Evolutionary conservation across 2,113 vertebrate species (phyloP).

Genomic region (Cairina moschata): DNA sequence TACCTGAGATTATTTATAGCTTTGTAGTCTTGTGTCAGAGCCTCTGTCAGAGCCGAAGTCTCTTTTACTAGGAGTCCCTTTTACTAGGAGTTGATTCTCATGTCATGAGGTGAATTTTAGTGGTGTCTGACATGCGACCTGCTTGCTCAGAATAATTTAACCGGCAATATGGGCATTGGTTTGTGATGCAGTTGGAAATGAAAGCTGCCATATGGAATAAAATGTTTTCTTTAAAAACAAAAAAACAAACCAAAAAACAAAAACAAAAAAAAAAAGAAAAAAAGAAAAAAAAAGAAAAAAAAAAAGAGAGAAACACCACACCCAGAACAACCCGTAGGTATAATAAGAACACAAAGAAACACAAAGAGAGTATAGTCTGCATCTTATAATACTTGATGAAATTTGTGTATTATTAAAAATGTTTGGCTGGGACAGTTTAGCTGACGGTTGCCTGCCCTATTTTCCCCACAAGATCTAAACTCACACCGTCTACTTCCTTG

Average conservation of each 20-base stretch:
- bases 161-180: background rate
- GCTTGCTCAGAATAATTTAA: background rate
- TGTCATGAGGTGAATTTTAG: background rate
- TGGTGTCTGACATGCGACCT: background rate
- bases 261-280: too few species aligned
- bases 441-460: background rate
- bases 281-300: background rate
- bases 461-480: background rate
- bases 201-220: background rate
- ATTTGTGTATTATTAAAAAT: background rate
- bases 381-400: background rate
- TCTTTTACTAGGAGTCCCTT: background rate
- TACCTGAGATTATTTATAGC: background rate
- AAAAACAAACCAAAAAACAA: background rate
- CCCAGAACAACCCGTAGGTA: background rate
- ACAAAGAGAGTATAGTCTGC: background rate
- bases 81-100: background rate
- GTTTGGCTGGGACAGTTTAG: background rate
- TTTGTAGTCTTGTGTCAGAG: background rate
- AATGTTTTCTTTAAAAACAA: background rate
- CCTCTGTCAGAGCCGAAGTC: background rate
- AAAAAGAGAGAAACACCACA: background rate
- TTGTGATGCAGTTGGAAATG: background rate
- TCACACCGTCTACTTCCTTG: background rate
- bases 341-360: background rate